phyloP scores from a whole-genome alignment of 2,797 vertebrate species.

The Spatula clypeata region DNA sequence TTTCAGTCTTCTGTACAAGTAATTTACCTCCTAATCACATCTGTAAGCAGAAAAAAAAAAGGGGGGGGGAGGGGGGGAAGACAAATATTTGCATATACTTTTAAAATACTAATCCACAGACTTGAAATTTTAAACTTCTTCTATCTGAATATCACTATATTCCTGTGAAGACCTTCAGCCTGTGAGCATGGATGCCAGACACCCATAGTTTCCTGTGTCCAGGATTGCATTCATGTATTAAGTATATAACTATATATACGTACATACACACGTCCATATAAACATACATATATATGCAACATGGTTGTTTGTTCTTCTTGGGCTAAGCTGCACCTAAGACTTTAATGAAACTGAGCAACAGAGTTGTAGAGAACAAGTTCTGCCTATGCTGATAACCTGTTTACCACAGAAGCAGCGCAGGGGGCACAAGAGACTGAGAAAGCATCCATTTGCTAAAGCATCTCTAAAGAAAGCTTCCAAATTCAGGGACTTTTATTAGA shows the following conservation, averaged over 20 bases:
- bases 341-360: not conserved
- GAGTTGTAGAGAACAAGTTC: not conserved
- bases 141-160: not conserved
- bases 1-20: not conserved
- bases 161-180: not conserved
- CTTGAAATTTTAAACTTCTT: not conserved
- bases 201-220: not conserved
- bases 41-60: not conserved
- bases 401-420: not conserved
- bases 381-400: accelerated
- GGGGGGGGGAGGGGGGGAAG: no score
- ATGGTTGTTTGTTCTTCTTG: not conserved
- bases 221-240: not conserved
- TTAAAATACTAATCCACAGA: not conserved
- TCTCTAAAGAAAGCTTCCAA: not conserved
- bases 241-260: not conserved
- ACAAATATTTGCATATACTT: not conserved
- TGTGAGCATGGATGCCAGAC: not conserved
- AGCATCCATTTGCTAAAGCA: not conserved
- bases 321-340: not conserved
- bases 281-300: not conserved
- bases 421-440: not conserved
- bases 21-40: not conserved
- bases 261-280: no score
- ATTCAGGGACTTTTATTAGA: not conserved